Evolutionary conservation across 2,888 invertebrate genomes (phyloP).

Genomic region (Bhutanitis thaidina): DNA sequence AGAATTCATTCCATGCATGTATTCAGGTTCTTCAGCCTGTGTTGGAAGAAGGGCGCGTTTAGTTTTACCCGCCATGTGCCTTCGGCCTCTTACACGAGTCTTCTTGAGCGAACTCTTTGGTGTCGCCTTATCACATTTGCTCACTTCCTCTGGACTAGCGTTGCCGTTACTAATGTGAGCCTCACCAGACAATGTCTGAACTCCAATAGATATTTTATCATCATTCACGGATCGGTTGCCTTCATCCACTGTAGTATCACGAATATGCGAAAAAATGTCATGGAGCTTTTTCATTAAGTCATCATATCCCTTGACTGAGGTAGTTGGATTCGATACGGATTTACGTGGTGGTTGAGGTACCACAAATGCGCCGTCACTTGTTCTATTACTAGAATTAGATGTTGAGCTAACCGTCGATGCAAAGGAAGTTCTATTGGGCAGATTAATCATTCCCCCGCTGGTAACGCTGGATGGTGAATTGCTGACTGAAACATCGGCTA

Average conservation of each 20-base stretch:
- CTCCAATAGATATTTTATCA: slow-evolving; percentile 64
- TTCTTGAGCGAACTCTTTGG: slow-evolving; percentile 78
- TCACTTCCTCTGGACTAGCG: slow-evolving; percentile 65
- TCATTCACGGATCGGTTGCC: slow-evolving; percentile 48
- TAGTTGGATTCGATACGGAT: slow-evolving; percentile 56
- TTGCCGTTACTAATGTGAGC: slow-evolving; percentile 57
- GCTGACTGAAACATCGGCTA: slow-evolving; percentile 63
- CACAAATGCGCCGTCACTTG: slow-evolving; percentile 71
- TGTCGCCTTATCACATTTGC: slow-evolving; percentile 63
- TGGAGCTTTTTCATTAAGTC: slow-evolving; percentile 63
- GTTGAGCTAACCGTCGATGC: slow-evolving; percentile 66
- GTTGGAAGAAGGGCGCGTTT: slow-evolving; percentile 67
- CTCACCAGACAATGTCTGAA: slow-evolving; percentile 58
- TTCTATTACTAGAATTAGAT: slow-evolving; percentile 62
- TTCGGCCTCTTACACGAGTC: slow-evolving; percentile 61
- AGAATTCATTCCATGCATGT: slow-evolving; percentile 68
- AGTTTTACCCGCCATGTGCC: slow-evolving; percentile 64
- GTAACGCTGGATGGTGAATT: slow-evolving; percentile 74
- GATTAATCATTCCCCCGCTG: slow-evolving; percentile 63
- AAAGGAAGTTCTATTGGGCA: slow-evolving; percentile 66
- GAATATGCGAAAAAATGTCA: slow-evolving; percentile 64
- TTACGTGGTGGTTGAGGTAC: slow-evolving; percentile 73
- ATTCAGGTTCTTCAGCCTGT: slow-evolving; percentile 65
- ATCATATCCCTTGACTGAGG: slow-evolving; percentile 67
- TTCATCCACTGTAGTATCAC: slow-evolving; percentile 54